These are phyloP conservation scores for Carabus problematicus DNA, from an alignment of 2,888 invertebrate species.

Conservation along the genomic window DNA sequence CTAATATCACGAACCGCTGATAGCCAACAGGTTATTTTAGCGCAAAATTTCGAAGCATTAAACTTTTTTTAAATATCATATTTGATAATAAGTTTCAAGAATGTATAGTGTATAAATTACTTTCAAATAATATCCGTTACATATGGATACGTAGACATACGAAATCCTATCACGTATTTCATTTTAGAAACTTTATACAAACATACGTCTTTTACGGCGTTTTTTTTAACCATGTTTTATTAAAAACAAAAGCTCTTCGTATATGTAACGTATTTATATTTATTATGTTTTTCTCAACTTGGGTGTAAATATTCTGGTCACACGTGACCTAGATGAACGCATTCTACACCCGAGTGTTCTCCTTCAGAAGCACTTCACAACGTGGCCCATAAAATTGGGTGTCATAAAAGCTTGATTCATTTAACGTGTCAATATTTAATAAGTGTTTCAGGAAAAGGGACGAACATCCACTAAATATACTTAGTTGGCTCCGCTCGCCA, in stretches of 20 bases:
- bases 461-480: too few species aligned
- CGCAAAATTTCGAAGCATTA: too few species aligned
- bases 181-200: conserved; percentile 2
- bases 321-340: background rate
- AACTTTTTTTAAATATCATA: too few species aligned
- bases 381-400: conserved; percentile 14
- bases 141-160: too few species aligned
- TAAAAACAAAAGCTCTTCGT: background rate
- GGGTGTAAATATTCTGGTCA: background rate
- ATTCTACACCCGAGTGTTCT: background rate
- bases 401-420: conserved; percentile 39
- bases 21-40: too few species aligned
- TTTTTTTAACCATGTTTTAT: conserved; percentile 12
- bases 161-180: background rate
- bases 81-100: too few species aligned
- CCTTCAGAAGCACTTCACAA: conserved; percentile 12
- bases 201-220: conserved; percentile 5
- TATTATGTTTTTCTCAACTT: conserved; percentile 1
- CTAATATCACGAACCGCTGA: too few species aligned
- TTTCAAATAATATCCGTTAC: too few species aligned
- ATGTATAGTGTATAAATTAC: background rate
- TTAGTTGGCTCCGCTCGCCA: too few species aligned
- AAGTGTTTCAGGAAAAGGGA: conserved; percentile 16
- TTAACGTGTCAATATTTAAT: conserved; percentile 36
- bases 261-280: conserved; percentile 7